phyloP scores from a whole-genome alignment of 2,888 invertebrate species.

The Augochlorella aurata region DNA sequence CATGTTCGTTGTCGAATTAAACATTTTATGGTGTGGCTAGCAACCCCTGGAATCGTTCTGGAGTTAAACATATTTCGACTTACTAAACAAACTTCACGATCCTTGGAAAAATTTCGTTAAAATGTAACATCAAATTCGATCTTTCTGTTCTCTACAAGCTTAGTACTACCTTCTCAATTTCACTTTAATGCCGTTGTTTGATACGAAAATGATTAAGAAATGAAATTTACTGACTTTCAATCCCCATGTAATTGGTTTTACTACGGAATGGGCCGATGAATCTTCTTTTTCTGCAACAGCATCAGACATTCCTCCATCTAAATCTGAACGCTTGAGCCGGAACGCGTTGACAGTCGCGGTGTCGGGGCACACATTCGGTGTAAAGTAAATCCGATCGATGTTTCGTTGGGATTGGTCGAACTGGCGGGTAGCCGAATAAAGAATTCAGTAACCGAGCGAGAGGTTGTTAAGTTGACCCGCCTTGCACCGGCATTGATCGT shows the following conservation, averaged over 20 bases:
- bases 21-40: no score
- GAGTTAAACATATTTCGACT: no score
- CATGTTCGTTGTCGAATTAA: no score
- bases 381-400: conserved; percentile 2
- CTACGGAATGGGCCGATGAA: not conserved
- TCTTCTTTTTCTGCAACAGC: not conserved
- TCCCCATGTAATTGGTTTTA: not conserved
- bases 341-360: conserved; percentile 8
- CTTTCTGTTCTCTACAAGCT: no score
- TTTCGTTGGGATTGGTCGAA: conserved; percentile 6
- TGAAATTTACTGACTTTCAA: no score
- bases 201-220: no score
- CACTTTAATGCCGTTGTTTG: no score
- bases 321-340: not conserved
- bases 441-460: conserved; percentile 8
- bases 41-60: no score
- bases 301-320: not conserved
- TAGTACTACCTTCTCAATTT: no score
- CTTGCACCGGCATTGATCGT: conserved; percentile 53
- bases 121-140: no score
- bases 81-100: no score
- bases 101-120: no score
- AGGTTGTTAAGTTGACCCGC: conserved; percentile 36
- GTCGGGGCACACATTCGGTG: conserved; percentile 23
- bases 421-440: conserved; percentile 11